These are phyloP conservation scores for Nomada ferruginata DNA, from an alignment of 2,888 invertebrate species.

Conservation along the genomic window DNA sequence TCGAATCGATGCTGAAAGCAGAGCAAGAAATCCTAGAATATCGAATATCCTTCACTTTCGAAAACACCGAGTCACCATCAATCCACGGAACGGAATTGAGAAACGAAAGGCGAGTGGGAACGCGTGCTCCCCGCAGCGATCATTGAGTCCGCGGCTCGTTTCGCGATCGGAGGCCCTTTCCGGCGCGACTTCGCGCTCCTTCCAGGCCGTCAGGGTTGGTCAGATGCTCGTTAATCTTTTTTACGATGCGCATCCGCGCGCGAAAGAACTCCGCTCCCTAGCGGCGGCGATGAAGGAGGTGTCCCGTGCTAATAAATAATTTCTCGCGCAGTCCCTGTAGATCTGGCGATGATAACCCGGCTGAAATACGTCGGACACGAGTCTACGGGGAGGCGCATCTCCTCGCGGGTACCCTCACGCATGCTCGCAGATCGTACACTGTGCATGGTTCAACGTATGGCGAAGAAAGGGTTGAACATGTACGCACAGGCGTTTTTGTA, in stretches of 20 bases:
- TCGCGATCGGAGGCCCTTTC: constrained; percentile 41
- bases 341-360: constrained; percentile 83
- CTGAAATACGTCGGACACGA: constrained; percentile 81
- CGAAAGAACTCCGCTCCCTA: constrained; percentile 69
- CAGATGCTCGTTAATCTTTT: constrained; percentile 81
- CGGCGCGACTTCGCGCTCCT: constrained; percentile 59
- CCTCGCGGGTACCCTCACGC: constrained; percentile 35
- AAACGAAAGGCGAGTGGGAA: background rate
- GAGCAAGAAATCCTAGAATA: too few relatives aligned
- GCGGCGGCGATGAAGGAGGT: constrained; percentile 79
- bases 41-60: background rate
- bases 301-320: constrained; percentile 83
- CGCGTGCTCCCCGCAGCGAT: constrained; percentile 16
- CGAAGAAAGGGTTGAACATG: constrained; percentile 51
- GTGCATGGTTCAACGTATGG: constrained; percentile 32
- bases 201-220: constrained; percentile 64
- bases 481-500: constrained; percentile 33
- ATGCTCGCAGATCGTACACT: background rate
- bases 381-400: constrained; percentile 72
- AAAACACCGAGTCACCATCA: background rate
- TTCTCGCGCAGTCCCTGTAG: constrained; percentile 83
- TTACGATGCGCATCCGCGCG: constrained; percentile 75
- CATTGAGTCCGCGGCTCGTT: constrained; percentile 24
- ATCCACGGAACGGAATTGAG: background rate
- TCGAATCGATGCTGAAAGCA: too few relatives aligned